phyloP scores from a whole-genome alignment of 2,797 vertebrate species.

The Intellagama lesueurii region DNA sequence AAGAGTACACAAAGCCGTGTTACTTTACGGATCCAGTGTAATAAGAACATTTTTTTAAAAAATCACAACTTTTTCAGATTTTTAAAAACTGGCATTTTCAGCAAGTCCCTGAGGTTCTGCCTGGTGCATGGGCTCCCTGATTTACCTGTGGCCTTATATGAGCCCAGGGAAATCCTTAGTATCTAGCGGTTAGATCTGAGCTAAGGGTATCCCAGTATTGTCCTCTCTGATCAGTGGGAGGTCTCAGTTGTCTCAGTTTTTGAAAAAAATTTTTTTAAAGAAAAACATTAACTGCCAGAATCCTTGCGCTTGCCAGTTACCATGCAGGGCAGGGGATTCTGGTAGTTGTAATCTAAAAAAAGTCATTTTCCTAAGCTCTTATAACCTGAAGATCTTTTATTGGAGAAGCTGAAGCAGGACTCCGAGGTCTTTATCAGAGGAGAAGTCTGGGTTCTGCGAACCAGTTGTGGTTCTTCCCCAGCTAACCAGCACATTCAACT shows the following conservation, averaged over 20 bases:
- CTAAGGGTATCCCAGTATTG: neutral
- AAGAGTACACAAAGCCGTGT: neutral
- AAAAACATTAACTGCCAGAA: too few species aligned
- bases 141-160: neutral
- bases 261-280: too few species aligned
- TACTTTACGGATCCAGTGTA: neutral
- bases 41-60: neutral
- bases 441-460: fast-evolving
- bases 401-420: neutral
- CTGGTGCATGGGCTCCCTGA: too few species aligned
- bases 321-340: neutral
- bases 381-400: neutral
- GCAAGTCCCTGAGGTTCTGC: neutral
- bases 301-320: too few species aligned
- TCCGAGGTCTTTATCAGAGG: neutral
- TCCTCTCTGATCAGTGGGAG: neutral
- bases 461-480: too few species aligned
- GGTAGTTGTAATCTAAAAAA: too few species aligned
- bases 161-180: neutral
- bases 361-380: neutral
- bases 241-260: too few species aligned
- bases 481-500: too few species aligned
- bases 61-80: neutral
- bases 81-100: neutral
- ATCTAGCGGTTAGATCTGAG: too few species aligned